phyloP scores from a whole-genome alignment of 2,113 vertebrate species.

The Buteo buteo region DNA sequence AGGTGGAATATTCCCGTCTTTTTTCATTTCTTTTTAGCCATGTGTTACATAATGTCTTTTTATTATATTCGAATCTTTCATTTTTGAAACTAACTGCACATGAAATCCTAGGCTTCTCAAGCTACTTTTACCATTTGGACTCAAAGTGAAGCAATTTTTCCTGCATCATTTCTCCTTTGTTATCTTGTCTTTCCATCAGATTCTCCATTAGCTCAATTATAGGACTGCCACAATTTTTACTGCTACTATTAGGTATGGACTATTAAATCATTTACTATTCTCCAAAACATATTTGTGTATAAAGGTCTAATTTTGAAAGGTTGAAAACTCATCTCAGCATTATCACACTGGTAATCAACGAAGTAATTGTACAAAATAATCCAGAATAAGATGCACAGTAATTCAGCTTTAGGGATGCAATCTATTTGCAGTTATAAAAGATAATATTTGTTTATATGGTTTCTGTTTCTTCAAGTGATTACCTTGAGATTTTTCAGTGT shows the following conservation, averaged over 20 bases:
- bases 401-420: conserved; percentile 55
- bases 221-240: conserved; percentile 22
- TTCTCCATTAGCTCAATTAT: conserved; percentile 57
- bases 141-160: conserved; percentile 65
- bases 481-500: conserved; percentile 58
- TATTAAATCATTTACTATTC: conserved; percentile 49
- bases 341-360: conserved; percentile 62
- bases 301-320: conserved; percentile 55
- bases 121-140: conserved; percentile 40
- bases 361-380: conserved; percentile 63
- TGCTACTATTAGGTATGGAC: neutral
- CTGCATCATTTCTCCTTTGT: conserved; percentile 57
- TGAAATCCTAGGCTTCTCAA: conserved; percentile 41
- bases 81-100: conserved; percentile 27
- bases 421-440: conserved; percentile 38
- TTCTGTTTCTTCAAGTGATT: conserved; percentile 21
- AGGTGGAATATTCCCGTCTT: neutral
- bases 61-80: conserved; percentile 25
- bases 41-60: conserved; percentile 27
- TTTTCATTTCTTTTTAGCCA: conserved; percentile 11
- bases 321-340: conserved; percentile 50
- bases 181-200: conserved; percentile 58
- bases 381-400: conserved; percentile 35
- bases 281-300: conserved; percentile 51
- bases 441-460: conserved; percentile 44